Conservation (phyloP, 1,140 invertebrate species). For the Aphaenogaster ashmeadi region DNA sequence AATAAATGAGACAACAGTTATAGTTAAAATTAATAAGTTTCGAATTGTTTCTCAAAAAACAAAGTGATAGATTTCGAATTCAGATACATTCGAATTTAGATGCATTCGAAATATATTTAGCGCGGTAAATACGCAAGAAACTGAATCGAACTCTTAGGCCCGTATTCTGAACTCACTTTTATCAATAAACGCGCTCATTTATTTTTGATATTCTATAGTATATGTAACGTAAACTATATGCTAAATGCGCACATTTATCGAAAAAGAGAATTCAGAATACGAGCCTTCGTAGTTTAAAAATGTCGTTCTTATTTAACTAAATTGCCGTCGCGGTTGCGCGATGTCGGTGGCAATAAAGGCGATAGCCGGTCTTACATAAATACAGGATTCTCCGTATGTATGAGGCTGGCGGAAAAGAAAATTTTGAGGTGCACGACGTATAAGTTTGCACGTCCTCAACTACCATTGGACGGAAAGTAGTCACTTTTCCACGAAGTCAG, state of each 20-base stretch:
- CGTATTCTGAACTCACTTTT: no score
- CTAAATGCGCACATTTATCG: no score
- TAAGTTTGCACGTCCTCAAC: slow-evolving; percentile 51
- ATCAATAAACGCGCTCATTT: no score
- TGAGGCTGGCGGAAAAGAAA: slow-evolving; percentile 51
- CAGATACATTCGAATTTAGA: not conserved
- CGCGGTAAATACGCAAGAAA: not conserved
- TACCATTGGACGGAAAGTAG: slow-evolving; percentile 51
- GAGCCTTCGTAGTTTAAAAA: not conserved
- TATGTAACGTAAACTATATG: no score
- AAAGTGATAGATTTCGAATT: not conserved
- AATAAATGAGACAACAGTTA: slow-evolving; percentile 1
- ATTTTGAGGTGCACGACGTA: slow-evolving; percentile 66
- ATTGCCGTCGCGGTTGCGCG: not conserved
- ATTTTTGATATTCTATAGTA: no score
- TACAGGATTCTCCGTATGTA: slow-evolving; percentile 38
- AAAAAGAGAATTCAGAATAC: no score
- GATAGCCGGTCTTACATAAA: slow-evolving; percentile 44
- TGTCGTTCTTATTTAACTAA: slow-evolving; percentile 10
- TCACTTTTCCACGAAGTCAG: slow-evolving; percentile 75
- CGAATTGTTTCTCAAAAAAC: not conserved
- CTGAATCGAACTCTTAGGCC: not conserved
- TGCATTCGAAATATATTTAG: not conserved
- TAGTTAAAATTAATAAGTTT: not conserved
- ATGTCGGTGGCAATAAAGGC: slow-evolving; percentile 16